Percentiles rank a stretch among this genome's conserved stretches.
Evolutionary conservation across 2,888 invertebrate species (phyloP).

Genomic region (Charanyca ferruginea): DNA sequence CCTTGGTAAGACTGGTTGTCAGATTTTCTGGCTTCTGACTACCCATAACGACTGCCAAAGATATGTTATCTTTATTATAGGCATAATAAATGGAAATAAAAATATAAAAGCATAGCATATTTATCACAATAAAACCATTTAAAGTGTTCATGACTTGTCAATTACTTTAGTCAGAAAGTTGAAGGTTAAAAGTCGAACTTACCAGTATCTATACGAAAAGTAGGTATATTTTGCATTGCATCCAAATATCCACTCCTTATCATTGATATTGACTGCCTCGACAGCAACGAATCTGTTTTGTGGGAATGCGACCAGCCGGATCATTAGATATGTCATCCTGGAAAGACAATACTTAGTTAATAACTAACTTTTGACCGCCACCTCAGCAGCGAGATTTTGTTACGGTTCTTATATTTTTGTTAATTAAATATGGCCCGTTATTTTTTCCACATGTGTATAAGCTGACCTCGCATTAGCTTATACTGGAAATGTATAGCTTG

Average conservation of each 20-base stretch:
- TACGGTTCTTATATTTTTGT: too few species aligned
- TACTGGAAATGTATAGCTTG: too few species aligned
- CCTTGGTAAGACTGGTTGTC: too few species aligned
- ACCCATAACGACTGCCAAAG: too few species aligned
- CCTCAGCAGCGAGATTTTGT: too few species aligned
- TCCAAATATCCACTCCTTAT: slow-evolving; percentile 95
- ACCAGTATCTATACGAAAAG: slow-evolving; percentile 92
- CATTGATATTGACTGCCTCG: slow-evolving; percentile 93
- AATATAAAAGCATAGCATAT: too few species aligned
- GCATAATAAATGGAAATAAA: too few species aligned
- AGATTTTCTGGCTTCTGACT: too few species aligned
- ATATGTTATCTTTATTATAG: too few species aligned
- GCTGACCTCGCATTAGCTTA: too few species aligned
- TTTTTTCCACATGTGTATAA: too few species aligned
- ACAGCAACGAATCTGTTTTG: slow-evolving; percentile 92
- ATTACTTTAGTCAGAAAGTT: not conserved
- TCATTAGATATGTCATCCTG: slow-evolving; percentile 92
- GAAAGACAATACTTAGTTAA: slow-evolving; percentile 59
- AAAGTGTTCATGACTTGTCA: not conserved
- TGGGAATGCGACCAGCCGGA: slow-evolving; percentile 90
- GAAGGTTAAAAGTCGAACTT: slow-evolving; percentile 54
- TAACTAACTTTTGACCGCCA: not conserved
- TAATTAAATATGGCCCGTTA: too few species aligned
- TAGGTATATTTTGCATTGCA: slow-evolving; percentile 92
- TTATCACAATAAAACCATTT: not conserved